Base-by-base conservation (phyloP, 2,113 vertebrate species). In the Blennius ocellaris region DNA sequence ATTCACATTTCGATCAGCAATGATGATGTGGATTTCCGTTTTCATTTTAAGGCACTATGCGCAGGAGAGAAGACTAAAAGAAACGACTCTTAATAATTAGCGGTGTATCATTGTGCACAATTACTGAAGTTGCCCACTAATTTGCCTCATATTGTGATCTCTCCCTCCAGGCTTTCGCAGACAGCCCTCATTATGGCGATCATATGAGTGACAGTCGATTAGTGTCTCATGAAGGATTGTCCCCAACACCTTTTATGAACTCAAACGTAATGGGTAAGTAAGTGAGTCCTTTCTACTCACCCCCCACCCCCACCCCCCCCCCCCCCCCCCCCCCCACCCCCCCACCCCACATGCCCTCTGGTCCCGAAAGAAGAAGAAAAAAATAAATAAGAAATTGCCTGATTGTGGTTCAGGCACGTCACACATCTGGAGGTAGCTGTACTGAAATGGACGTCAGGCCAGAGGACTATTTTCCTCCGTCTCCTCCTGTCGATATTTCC, bases 191-290 rank as follows among this genome's bases (percentile, higher is more conserved):
- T 97, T 99, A 97, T 87, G 92, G 93, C 94, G 96, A 99, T 95
- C 96, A 97, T 90, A 94, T 98, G 96, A 98, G 94, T 96, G 98
- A 97, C 95, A 96, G 96, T 97, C 96, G 96, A 96, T 97, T 98
- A 97, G 96, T 96, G 89, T 91, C 97, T 92, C 96, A 96, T 87
- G 96, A 98, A 97, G 97, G 96, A 96, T 95, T 99, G 95, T 97
- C 97, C 89, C 95, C 96, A 89, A 97, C 98, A 95, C 97, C 97
- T 95, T 98, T 99, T 94, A 94, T 97, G 95, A 99, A 97, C 95
- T 97, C 98, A 62, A 96, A 94, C 95, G 94, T 98, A 94, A 97
- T 97, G 94, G 98, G 98, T 99, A 96, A 97, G 97, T 97, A 95
- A 95, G 91, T 94, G 91, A 94, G 94, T 94, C 87, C 94, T 87